These are phyloP conservation scores for Gryllus bimaculatus DNA, from an alignment of 1,140 invertebrate genomes.

Conservation along the genomic window DNA sequence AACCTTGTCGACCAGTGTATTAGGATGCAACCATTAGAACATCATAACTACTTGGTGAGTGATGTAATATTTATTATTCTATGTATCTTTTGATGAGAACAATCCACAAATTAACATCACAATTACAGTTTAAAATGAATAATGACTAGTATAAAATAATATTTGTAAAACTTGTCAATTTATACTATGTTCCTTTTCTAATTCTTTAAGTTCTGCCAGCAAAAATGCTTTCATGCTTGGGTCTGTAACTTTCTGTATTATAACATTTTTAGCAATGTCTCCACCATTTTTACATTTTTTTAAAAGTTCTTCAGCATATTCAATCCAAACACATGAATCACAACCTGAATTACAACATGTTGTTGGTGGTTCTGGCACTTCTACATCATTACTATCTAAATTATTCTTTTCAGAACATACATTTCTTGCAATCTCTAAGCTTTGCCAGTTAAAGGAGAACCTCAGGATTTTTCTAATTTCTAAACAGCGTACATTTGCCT, in stretches of 20 bases:
- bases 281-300: constrained; percentile 55
- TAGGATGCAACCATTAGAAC: too few species aligned
- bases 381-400: background rate
- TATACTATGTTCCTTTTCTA: background rate
- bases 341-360: constrained; percentile 91
- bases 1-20: too few species aligned
- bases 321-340: constrained; percentile 88
- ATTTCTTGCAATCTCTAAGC: background rate
- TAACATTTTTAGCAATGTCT: constrained; percentile 55
- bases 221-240: constrained; percentile 72
- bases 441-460: too few species aligned
- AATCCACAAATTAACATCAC: too few species aligned
- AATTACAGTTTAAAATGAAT: too few species aligned
- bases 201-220: constrained; percentile 52
- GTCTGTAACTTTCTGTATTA: constrained; percentile 69
- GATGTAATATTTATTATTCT: too few species aligned
- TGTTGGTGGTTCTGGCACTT: constrained; percentile 55
- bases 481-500: too few species aligned
- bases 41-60: too few species aligned
- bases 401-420: background rate
- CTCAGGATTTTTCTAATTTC: too few species aligned
- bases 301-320: constrained; percentile 75
- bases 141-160: too few species aligned
- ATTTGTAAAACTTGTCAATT: too few species aligned
- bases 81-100: too few species aligned